Evolutionary conservation across 2,888 invertebrate genomes (phyloP), one percentile per base, ranked within the genome.

Genomic region (Caenorhabditis sp.): DNA sequence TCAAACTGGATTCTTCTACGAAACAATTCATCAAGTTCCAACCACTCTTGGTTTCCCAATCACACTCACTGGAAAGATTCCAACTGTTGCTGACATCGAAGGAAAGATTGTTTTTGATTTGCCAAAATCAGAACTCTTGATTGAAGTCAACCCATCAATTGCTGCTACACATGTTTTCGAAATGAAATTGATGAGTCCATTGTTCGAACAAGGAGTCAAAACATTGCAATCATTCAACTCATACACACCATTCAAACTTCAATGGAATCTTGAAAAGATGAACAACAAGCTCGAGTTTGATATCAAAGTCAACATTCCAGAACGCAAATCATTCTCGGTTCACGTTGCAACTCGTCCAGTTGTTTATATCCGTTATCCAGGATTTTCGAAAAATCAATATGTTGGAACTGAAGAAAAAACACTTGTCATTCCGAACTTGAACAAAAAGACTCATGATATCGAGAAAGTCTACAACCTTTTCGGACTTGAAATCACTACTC

Each of bases 31-130:
- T 67, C 70, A 74, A 62, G 69, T 84, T 66, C 78, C 84, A 58
- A 84, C 84, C 51, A 76, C 81, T 53, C 24, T 81, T 54, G 84
- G 84, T 66, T 69, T 84, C 19, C 85, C 85, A 55, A 70, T 85
- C 37, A 64, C 60, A 58, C 54, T 78, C 71, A 61, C 78, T 51
- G 67, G 68, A 66, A 79, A 76, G 72, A 53, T 75, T 58, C 81
- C 81, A 67, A 71, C 78, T 26, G 69, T 79, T 65, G 43, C 70
- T 64, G 69, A 73, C 17, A 49, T 62, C 49, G 73, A 79, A 24
- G 81, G 77, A 70, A 57, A 69, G 36, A 0, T 75, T 58, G n/a
- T n/a, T n/a, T n/a, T n/a, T n/a, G n/a, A n/a, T n/a, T n/a, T n/a
- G n/a, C n/a, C n/a, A n/a, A 50, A 61, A 36, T 59, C 71, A 50